Conservation (phyloP, 2,113 vertebrate species). For the Silurus glanis region DNA sequence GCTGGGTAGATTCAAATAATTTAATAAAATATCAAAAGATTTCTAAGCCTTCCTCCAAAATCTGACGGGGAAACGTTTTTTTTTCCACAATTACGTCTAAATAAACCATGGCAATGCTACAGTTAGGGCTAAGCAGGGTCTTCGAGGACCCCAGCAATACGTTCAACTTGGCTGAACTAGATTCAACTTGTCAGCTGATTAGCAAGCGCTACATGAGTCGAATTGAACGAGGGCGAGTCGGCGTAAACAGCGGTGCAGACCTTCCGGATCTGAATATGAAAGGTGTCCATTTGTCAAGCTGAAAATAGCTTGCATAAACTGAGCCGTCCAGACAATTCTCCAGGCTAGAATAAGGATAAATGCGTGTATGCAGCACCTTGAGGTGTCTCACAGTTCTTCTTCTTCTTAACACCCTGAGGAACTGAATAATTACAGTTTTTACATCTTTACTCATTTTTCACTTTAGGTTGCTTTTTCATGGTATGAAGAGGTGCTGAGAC, state of each 20-base stretch:
- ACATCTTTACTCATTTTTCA: not conserved
- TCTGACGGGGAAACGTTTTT: not conserved
- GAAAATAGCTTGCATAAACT: not conserved
- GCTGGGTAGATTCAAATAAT: not conserved
- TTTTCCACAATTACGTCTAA: not conserved
- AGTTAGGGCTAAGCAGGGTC: not conserved
- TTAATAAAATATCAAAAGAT: not conserved
- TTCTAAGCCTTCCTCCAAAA: not conserved
- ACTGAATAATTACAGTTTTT: not conserved
- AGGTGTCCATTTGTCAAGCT: not conserved
- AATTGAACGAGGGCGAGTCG: not conserved
- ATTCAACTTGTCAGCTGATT: conserved; percentile 21
- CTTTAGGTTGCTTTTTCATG: not conserved
- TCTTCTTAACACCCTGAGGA: not conserved
- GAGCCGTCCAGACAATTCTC: not conserved
- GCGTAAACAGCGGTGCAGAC: not conserved
- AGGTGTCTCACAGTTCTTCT: not conserved
- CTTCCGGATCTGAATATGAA: not conserved
- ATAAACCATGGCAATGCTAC: not conserved
- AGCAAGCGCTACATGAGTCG: not conserved
- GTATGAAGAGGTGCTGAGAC: not conserved
- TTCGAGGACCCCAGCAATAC: not conserved
- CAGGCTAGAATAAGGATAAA: not conserved
- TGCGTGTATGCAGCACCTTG: not conserved
- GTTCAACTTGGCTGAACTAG: conserved; percentile 4